A percentile compares a stretch with the other conserved stretches of the same genome.
These are phyloP conservation scores for Percina caprodes DNA, from an alignment of 2,113 vertebrate species.

Conservation along the genomic window DNA sequence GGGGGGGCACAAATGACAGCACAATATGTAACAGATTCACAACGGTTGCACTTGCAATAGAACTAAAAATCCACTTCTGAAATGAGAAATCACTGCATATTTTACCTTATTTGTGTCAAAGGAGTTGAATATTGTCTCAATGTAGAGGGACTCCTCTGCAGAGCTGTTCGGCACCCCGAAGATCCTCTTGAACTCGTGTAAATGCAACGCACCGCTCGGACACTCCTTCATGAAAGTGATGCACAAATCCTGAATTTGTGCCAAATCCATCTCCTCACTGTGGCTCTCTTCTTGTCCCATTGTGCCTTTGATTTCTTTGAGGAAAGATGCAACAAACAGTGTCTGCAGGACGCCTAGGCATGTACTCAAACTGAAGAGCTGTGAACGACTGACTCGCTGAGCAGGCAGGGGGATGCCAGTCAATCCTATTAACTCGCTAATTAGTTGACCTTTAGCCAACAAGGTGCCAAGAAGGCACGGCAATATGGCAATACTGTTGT, in stretches of 20 bases:
- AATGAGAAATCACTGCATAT: not conserved
- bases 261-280: constrained; percentile 80
- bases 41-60: no score
- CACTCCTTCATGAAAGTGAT: constrained; percentile 88
- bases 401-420: not conserved
- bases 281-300: constrained; percentile 78
- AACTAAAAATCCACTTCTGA: not conserved
- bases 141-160: constrained; percentile 85
- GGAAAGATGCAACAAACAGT: not conserved
- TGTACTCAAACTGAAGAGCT: constrained; percentile 21
- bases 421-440: constrained; percentile 50
- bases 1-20: no score
- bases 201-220: constrained; percentile 87
- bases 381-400: not conserved
- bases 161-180: constrained; percentile 85
- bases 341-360: not conserved
- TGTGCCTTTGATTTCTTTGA: not conserved
- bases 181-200: constrained; percentile 90
- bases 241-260: constrained; percentile 88
- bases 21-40: no score
- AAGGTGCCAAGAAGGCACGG: no score
- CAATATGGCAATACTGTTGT: not conserved
- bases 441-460: constrained; percentile 24
- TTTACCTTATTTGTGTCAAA: constrained; percentile 88
- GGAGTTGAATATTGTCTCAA: constrained; percentile 88